Evolutionary conservation across 1,140 invertebrate genomes (phyloP).

Genomic region (Spodoptera frugiperda): DNA sequence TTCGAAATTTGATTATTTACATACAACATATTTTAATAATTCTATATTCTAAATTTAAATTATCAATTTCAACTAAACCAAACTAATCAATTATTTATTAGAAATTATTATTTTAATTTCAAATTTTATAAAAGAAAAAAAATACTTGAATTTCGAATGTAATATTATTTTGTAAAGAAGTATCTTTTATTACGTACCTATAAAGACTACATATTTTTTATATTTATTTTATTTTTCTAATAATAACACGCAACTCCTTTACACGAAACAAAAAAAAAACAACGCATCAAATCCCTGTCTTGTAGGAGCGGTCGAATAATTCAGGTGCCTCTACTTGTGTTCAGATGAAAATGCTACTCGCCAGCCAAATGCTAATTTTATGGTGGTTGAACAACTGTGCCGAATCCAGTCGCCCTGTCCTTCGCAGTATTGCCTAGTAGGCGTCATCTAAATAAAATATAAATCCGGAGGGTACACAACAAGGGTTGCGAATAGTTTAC

Average conservation of each 20-base stretch:
- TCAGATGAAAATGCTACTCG: slow-evolving; percentile 80
- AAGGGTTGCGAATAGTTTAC: slow-evolving; percentile 52
- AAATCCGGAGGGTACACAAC: slow-evolving; percentile 53
- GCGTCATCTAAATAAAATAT: slow-evolving; percentile 76
- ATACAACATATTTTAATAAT: too few species aligned
- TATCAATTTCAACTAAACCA: too few species aligned
- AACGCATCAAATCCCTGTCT: slow-evolving; percentile 64
- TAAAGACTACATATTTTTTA: too few species aligned
- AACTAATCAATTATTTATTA: too few species aligned
- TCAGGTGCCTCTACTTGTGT: slow-evolving; percentile 77
- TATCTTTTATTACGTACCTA: too few species aligned
- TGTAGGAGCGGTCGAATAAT: slow-evolving; percentile 75
- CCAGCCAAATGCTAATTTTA: slow-evolving; percentile 87
- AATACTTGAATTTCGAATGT: too few species aligned
- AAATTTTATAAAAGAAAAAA: too few species aligned
- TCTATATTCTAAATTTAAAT: too few species aligned
- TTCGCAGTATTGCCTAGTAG: slow-evolving; percentile 77
- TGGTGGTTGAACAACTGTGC: slow-evolving; percentile 86
- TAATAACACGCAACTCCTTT: neutral
- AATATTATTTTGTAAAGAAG: too few species aligned
- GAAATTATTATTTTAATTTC: too few species aligned
- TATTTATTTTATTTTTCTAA: too few species aligned
- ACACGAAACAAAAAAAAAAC: neutral
- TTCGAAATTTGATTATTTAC: too few species aligned
- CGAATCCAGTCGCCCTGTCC: slow-evolving; percentile 76